These are phyloP conservation scores for Taeniopygia guttata DNA, from an alignment of 2,797 vertebrate genomes.

Conservation along the genomic window DNA sequence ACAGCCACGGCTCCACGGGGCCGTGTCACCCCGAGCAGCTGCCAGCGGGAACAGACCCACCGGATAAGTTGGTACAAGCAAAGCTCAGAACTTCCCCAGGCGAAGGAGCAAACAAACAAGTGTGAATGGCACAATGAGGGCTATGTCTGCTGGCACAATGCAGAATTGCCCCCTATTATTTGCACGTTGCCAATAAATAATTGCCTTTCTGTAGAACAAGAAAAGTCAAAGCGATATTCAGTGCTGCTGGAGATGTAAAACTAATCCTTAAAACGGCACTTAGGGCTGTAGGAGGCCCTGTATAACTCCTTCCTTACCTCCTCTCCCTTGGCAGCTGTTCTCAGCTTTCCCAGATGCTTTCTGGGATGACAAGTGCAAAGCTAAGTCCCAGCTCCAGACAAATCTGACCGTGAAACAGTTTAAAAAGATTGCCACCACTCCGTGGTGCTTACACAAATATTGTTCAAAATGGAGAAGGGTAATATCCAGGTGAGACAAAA, in stretches of 20 bases:
- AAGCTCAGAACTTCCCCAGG: conserved; percentile 1
- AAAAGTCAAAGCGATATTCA: conserved; percentile 36
- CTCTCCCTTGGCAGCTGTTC: not conserved
- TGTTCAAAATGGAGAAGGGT: not conserved
- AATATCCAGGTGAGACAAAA: not conserved
- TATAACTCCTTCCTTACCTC: not conserved
- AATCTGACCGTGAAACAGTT: not conserved
- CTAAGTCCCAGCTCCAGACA: not conserved
- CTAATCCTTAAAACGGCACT: not conserved
- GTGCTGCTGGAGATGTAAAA: conserved; percentile 44
- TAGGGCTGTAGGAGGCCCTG: not conserved
- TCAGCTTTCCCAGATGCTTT: not conserved
- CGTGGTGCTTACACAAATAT: not conserved
- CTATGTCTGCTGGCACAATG: conserved; percentile 72
- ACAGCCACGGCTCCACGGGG: accelerated
- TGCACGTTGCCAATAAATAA: conserved; percentile 48
- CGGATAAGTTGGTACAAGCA: conserved; percentile 34
- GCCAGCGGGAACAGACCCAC: not conserved
- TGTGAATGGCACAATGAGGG: conserved; percentile 69
- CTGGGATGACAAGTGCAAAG: not conserved
- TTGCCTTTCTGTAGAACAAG: conserved; percentile 54
- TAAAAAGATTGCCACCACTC: not conserved
- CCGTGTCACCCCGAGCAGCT: not conserved
- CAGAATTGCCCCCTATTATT: conserved; percentile 59
- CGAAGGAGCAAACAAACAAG: conserved; percentile 68